Base-by-base conservation (phyloP, 2,797 vertebrate species). In the Danio albolineatus region DNA sequence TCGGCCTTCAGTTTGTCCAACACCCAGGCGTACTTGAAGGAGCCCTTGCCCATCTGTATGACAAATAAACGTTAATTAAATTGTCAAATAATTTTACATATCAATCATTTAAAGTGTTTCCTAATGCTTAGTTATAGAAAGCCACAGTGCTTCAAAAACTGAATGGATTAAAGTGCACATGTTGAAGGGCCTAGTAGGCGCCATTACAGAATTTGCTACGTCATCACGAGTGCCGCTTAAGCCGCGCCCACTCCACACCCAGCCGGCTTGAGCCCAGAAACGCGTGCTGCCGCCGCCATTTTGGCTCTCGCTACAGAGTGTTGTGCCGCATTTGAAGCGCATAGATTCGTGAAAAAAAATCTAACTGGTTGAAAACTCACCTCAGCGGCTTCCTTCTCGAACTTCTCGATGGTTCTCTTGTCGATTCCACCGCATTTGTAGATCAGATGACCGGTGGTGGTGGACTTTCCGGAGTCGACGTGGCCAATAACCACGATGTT, bases 401-500 rank as follows among this genome's bases (percentile, higher is more conserved):
- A 95, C 91, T 95, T 95, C 87, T 95, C 94, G 79, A 95, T 94
- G 84, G 94, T 94, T 86, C 95, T 90, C 89, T 96, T 94, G 90
- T 95, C 93, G 64, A 95, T 95, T 39, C 92, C 95, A 2, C 94
- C 91, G 81, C 94, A 95, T 71, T 96, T 95, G 92, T 95, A 95
- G 91, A 95, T 95, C 80, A 96, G 48, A 73, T 95, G 95, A 0
- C 94, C 95, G 70, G 94, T 95, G 10, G 91, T 91, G 60, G 94
- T 96, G 44, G 94, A 95, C 88, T 95, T 95, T 49, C 95, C 94
- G 48, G 93, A 96, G 91, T 95, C 95, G 89, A 95, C 92, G 84
- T 96, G 95, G 87, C 95, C 95, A 49, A 96, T 96, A 82, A 95
- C 94, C 91, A 95, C 93, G 84, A 95, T 94, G 91, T 95, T 95